phyloP scores from a whole-genome alignment of 2,797 vertebrate species.

The Coilia nasus region DNA sequence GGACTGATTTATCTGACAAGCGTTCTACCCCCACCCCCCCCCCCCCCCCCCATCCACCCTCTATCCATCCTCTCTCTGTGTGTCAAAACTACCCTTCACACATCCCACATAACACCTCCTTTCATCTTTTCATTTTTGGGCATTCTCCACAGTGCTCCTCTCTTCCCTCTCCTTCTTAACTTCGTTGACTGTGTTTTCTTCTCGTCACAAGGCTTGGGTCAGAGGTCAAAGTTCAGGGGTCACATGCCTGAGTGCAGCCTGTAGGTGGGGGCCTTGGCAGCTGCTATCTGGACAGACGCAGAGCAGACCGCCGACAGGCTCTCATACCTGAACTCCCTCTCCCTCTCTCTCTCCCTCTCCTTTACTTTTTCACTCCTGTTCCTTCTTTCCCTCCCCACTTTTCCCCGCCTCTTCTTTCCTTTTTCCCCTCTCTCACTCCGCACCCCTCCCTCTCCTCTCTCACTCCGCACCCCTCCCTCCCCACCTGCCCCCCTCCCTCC shows the following conservation, averaged over 20 bases:
- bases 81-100: not conserved
- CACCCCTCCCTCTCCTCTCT: slow-evolving; percentile 50
- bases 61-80: not conserved
- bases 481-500: slow-evolving; percentile 63
- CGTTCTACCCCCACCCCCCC: not conserved
- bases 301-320: not conserved
- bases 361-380: too few relatives aligned
- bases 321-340: slow-evolving; percentile 47
- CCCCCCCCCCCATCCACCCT: not conserved
- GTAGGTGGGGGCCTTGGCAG: not conserved
- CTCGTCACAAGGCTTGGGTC: not conserved
- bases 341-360: slow-evolving; percentile 49
- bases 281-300: not conserved
- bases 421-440: slow-evolving; percentile 44
- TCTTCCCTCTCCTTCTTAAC: slow-evolving; percentile 13
- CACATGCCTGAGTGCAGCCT: slow-evolving; percentile 68
- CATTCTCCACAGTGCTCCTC: not conserved
- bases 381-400: slow-evolving; percentile 49
- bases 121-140: not conserved
- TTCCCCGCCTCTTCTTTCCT: slow-evolving; percentile 64
- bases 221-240: slow-evolving; percentile 64
- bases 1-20: slow-evolving; percentile 9
- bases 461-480: slow-evolving; percentile 46
- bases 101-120: not conserved
- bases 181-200: slow-evolving; percentile 30